Evolutionary conservation across 1,140 invertebrate species (phyloP).

Genomic region (Thaumetopoea pityocampa): DNA sequence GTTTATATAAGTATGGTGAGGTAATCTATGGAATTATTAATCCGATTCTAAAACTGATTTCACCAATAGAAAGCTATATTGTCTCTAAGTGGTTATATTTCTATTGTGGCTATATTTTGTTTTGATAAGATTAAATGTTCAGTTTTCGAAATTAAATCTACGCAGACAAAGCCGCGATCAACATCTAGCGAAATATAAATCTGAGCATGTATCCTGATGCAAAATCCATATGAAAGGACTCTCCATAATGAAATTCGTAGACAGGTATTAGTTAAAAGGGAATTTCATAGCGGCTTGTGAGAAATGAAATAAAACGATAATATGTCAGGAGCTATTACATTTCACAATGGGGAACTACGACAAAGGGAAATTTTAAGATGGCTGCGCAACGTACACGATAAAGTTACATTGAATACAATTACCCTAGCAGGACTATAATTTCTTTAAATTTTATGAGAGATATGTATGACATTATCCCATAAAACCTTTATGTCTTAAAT

Average conservation of each 20-base stretch:
- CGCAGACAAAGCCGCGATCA: too few relatives aligned
- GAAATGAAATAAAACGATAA: slow-evolving; percentile 64
- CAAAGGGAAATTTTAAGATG: slow-evolving; percentile 62
- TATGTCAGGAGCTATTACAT: slow-evolving; percentile 55
- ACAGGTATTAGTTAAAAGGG: slow-evolving; percentile 34
- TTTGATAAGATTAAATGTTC: too few relatives aligned
- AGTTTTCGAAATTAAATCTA: too few relatives aligned
- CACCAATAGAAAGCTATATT: too few relatives aligned
- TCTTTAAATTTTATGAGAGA: neutral
- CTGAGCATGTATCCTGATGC: slow-evolving; percentile 13
- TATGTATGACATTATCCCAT: too few relatives aligned
- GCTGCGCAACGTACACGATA: slow-evolving; percentile 45
- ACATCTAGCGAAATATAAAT: neutral
- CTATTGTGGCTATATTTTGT: too few relatives aligned
- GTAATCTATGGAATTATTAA: too few relatives aligned
- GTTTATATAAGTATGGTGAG: too few relatives aligned
- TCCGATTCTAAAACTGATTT: too few relatives aligned
- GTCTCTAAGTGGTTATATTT: too few relatives aligned
- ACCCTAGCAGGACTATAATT: neutral
- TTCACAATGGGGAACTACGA: slow-evolving; percentile 55
- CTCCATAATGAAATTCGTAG: slow-evolving; percentile 20
- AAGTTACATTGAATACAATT: slow-evolving; percentile 53
- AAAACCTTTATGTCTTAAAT: too few relatives aligned
- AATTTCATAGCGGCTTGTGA: slow-evolving; percentile 44
- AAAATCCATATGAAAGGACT: slow-evolving; percentile 16